Evolutionary conservation across 92 coral and sea anemone species (phyloP), one percentile per base, ranked within the genome.

Genomic region (Epizoanthus rinbou): DNA sequence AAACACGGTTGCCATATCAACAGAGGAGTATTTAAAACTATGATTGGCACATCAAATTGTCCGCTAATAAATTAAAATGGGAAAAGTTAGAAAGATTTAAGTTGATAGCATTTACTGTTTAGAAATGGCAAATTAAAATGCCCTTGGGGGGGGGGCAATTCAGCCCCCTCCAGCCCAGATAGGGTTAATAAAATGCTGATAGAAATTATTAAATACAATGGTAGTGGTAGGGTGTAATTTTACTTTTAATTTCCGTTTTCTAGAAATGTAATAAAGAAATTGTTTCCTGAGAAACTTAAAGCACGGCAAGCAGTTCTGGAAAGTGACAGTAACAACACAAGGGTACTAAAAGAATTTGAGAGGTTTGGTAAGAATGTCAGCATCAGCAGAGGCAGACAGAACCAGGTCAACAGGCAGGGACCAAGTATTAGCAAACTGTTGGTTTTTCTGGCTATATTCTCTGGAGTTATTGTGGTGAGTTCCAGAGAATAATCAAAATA

Each of bases 181-280:
- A n/a, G n/a, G n/a, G n/a, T n/a, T n/a, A n/a, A n/a, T n/a, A n/a
- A n/a, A n/a, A n/a, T n/a, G n/a, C n/a, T n/a, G n/a, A n/a, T n/a
- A n/a, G n/a, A n/a, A n/a, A n/a, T n/a, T n/a, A n/a, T n/a, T 57
- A n/a, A 17, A 7, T 31, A 52, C 24, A 17, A 23, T 24, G 31
- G 31, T 28, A 28, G 1, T n/a, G n/a, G 31, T 80, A 79, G 62
- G 35, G 24, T 64, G 22, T 59, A 18, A 17, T 13, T n/a, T 81
- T 60, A 50, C 69, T 18, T 25, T 3, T 4, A 18, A 41, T 15
- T 21, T 58, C 70, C 43, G 58, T 82, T 19, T 73, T 19, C 18
- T 73, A 95, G 99, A 85, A 96, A 87, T 80, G 92, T 95, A 28
- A 91, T 96, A 64, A 88, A 91, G 85, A 80, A 80, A 71, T 64